These are phyloP conservation scores for Chiroxiphia lanceolata DNA, from an alignment of 2,797 vertebrate genomes.

Conservation along the genomic window DNA sequence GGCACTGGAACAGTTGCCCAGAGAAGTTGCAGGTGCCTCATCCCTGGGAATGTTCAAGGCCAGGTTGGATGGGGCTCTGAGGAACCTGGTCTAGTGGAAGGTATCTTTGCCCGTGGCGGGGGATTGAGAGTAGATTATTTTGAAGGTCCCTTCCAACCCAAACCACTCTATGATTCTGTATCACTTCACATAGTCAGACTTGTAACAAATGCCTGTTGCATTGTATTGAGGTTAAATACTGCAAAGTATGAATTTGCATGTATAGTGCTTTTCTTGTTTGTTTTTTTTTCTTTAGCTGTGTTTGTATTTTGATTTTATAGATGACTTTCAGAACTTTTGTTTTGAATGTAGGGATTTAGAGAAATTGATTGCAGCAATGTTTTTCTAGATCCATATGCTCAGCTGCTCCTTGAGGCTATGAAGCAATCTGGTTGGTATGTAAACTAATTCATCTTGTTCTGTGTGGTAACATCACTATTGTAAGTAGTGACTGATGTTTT, in stretches of 20 bases:
- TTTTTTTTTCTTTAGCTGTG: background rate
- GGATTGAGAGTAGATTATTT: background rate
- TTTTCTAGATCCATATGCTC: constrained; percentile 90
- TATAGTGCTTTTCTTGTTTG: background rate
- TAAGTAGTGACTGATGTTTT: background rate
- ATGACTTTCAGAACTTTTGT: constrained; percentile 12
- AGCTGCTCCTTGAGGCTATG: constrained; percentile 92
- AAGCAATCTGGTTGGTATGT: constrained; percentile 92
- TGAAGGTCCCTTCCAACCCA: background rate
- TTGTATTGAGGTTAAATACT: background rate
- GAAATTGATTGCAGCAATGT: constrained; percentile 53
- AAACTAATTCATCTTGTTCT: background rate
- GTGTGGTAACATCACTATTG: background rate
- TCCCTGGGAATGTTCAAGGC: background rate
- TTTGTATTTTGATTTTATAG: constrained; percentile 32
- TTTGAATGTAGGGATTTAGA: background rate
- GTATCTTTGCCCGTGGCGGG: background rate
- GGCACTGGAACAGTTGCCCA: background rate
- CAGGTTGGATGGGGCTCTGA: background rate
- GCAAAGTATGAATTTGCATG: background rate
- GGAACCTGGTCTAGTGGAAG: rapidly evolving
- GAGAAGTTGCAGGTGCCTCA: background rate
- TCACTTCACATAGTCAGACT: background rate
- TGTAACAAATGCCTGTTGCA: background rate
- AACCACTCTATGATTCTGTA: rapidly evolving